phyloP scores from a whole-genome alignment of 2,888 invertebrate genomes.

The Yponomeuta plumbellus region DNA sequence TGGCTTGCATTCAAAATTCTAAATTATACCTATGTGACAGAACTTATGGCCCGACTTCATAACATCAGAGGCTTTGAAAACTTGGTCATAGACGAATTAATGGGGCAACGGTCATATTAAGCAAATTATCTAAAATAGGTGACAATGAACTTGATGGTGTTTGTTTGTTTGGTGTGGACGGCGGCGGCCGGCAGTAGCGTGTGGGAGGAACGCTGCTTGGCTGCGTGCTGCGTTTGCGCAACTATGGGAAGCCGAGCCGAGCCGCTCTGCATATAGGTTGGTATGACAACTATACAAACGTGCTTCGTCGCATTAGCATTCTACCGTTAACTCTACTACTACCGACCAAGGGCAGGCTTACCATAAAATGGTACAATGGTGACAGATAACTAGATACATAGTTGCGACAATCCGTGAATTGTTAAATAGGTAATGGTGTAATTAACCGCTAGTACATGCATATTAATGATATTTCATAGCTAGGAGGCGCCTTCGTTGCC shows the following conservation, averaged over 20 bases:
- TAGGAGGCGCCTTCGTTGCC: not conserved
- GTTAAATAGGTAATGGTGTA: slow-evolving; percentile 1
- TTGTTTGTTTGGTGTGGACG: slow-evolving; percentile 33
- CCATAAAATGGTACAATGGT: slow-evolving; percentile 6
- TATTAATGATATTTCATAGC: not conserved
- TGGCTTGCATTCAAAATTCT: no score
- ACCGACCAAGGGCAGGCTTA: slow-evolving; percentile 43
- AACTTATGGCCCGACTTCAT: no score
- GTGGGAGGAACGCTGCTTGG: slow-evolving; percentile 27
- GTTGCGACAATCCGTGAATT: not conserved
- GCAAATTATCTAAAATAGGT: slow-evolving; percentile 26
- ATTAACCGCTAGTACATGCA: not conserved
- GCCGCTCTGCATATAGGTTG: slow-evolving; percentile 10
- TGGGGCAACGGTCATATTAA: no score
- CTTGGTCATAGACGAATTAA: no score
- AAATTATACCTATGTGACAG: no score
- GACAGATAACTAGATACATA: not conserved
- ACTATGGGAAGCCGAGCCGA: slow-evolving; percentile 37
- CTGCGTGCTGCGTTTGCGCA: slow-evolving; percentile 55
- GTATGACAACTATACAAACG: slow-evolving; percentile 43
- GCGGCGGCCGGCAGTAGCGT: slow-evolving; percentile 33
- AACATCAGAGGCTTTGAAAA: no score
- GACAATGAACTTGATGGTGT: slow-evolving; percentile 66
- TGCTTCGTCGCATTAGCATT: slow-evolving; percentile 59
- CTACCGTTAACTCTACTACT: slow-evolving; percentile 64